Conservation (phyloP, 2,888 invertebrate species). For the Spodoptera littoralis region DNA sequence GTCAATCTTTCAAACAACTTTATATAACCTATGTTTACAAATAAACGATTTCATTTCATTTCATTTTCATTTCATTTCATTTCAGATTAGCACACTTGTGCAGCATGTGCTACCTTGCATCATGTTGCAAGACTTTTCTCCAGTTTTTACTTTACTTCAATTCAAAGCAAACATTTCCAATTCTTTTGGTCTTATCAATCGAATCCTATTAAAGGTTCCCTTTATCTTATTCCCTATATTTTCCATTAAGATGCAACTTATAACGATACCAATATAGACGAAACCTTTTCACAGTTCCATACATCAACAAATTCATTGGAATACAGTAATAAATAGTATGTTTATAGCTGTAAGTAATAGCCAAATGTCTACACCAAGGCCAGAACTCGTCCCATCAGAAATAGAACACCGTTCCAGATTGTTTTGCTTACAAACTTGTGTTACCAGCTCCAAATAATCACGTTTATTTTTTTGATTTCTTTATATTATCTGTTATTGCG, state of each 20-base stretch:
- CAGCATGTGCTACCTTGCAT: too few species aligned
- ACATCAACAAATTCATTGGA: slow-evolving; percentile 31
- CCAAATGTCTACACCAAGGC: slow-evolving; percentile 73
- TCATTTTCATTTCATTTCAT: too few species aligned
- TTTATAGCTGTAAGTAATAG: slow-evolving; percentile 63
- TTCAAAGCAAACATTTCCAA: too few species aligned
- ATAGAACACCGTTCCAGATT: slow-evolving; percentile 68
- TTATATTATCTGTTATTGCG: slow-evolving; percentile 15
- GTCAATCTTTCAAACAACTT: too few species aligned
- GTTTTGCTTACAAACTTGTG: slow-evolving; percentile 58
- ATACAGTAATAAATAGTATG: slow-evolving; percentile 59
- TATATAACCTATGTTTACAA: too few species aligned
- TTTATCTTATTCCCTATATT: too few species aligned
- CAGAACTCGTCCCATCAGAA: slow-evolving; percentile 65
- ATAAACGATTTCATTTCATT: too few species aligned
- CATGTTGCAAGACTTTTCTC: too few species aligned
- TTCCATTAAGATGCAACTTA: background rate
- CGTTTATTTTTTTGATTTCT: slow-evolving; percentile 21
- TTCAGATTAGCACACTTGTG: too few species aligned
- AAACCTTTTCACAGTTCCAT: slow-evolving; percentile 13
- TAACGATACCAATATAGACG: background rate
- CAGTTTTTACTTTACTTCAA: too few species aligned
- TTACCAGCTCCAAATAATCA: slow-evolving; percentile 16
- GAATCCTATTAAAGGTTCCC: too few species aligned
- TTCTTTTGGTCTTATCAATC: too few species aligned